Percentiles rank a stretch among this genome's conserved stretches.
Conservation (phyloP, 2,797 vertebrate genomes). For the Pseudomugil tenellus region DNA sequence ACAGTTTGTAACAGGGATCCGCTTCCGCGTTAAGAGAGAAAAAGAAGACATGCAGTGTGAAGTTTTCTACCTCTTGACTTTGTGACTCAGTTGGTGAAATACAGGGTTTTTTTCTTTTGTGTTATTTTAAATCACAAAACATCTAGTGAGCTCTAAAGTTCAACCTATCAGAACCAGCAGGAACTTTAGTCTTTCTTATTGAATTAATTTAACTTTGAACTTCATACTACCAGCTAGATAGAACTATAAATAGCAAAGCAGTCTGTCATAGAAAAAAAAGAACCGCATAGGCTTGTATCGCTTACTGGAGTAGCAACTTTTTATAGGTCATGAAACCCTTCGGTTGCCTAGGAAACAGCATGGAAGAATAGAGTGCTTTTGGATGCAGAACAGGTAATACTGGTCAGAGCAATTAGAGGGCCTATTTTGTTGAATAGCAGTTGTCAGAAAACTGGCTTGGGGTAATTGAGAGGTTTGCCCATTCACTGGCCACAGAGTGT, state of each 20-base stretch:
- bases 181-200: conserved; percentile 21
- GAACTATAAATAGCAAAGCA: conserved; percentile 76
- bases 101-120: conserved; percentile 35
- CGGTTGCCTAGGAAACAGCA: conserved; percentile 81
- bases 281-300: conserved; percentile 66
- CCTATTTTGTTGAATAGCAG: conserved; percentile 71
- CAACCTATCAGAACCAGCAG: conserved; percentile 4
- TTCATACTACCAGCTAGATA: conserved; percentile 58
- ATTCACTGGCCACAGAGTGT: conserved; percentile 63
- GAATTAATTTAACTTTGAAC: conserved; percentile 42
- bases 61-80: conserved; percentile 58
- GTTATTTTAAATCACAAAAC: conserved; percentile 30
- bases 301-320: conserved; percentile 80
- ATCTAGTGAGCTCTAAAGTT: conserved; percentile 16
- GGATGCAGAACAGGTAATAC: conserved; percentile 79
- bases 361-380: conserved; percentile 69
- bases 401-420: conserved; percentile 74
- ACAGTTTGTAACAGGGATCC: conserved; percentile 59
- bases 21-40: conserved; percentile 22
- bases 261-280: conserved; percentile 77
- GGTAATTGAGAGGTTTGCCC: conserved; percentile 77
- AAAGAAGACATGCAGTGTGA: conserved; percentile 47
- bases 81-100: conserved; percentile 59
- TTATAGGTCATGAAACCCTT: conserved; percentile 83
- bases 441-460: conserved; percentile 64